phyloP scores from a whole-genome alignment of 2,797 vertebrate genomes.

The Enteromius anoplus region DNA sequence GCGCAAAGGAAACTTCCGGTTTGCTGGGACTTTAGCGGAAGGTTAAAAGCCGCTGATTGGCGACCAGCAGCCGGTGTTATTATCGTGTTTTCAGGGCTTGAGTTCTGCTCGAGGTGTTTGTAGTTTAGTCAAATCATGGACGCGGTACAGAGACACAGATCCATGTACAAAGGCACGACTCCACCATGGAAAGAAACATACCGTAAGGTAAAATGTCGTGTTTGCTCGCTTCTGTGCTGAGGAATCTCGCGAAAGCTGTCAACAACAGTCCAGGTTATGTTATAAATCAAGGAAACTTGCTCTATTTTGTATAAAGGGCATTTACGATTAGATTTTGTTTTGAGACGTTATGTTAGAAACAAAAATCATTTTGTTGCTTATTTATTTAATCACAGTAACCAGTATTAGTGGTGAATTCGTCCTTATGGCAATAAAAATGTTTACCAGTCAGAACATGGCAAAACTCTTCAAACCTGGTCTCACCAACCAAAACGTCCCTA shows the following conservation, averaged over 20 bases:
- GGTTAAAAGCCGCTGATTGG: conserved; percentile 52
- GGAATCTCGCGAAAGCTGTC: not conserved
- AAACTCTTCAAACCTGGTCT: not conserved
- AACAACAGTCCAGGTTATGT: not conserved
- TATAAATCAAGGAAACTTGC: too few species aligned
- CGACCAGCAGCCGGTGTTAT: not conserved
- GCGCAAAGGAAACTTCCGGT: conserved; percentile 38
- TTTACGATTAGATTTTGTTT: not conserved
- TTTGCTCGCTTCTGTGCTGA: not conserved
- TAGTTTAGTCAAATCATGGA: conserved; percentile 65
- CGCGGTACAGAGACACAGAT: conserved; percentile 71
- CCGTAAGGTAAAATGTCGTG: conserved; percentile 68
- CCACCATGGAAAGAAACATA: conserved; percentile 82
- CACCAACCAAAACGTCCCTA: not conserved
- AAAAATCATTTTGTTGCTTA: not conserved
- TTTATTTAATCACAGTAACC: not conserved
- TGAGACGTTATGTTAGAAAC: not conserved
- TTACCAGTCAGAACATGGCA: not conserved
- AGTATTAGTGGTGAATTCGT: not conserved
- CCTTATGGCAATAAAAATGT: not conserved
- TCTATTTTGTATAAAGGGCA: not conserved
- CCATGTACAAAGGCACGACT: conserved; percentile 78
- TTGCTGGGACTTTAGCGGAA: conserved; percentile 22
- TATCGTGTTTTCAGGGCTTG: not conserved
- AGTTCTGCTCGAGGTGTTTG: not conserved